A percentile compares a stretch with the other conserved stretches of the same genome.
phyloP scores from a whole-genome alignment of 2,797 vertebrate genomes.

The Sebastes flavidus region DNA sequence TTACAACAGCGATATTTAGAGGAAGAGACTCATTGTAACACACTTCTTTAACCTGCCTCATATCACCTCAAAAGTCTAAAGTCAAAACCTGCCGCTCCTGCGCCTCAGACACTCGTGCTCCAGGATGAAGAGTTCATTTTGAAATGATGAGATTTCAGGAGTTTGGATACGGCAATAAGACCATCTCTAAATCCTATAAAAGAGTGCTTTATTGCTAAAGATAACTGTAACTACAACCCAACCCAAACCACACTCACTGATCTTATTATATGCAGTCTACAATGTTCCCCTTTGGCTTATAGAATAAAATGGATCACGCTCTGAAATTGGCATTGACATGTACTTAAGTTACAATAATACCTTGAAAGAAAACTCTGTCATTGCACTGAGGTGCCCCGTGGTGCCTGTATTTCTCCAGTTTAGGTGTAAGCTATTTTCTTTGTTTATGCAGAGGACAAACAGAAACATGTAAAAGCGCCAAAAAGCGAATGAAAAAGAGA shows the following conservation, averaged over 20 bases:
- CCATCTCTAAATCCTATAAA: constrained; percentile 30
- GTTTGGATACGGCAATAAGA: constrained; percentile 2
- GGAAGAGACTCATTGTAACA: background rate
- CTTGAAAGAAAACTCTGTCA: constrained; percentile 1
- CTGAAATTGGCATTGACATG: constrained; percentile 27
- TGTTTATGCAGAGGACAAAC: background rate
- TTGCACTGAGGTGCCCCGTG: background rate
- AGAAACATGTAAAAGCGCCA: background rate
- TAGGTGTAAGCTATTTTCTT: background rate
- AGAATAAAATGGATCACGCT: constrained; percentile 31
- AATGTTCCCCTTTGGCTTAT: constrained; percentile 33
- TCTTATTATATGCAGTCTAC: constrained; percentile 43
- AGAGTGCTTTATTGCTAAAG: constrained; percentile 30
- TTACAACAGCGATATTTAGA: background rate
- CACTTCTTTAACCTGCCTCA: background rate
- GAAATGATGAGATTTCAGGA: constrained; percentile 37
- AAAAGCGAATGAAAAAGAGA: constrained; percentile 30
- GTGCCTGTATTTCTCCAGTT: background rate
- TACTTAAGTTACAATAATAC: constrained; percentile 1
- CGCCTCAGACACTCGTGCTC: background rate
- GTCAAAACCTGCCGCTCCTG: background rate
- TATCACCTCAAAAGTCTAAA: background rate
- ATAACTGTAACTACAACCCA: constrained; percentile 45
- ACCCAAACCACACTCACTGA: constrained; percentile 12
- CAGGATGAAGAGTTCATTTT: constrained; percentile 22